Evolutionary conservation across 2,888 invertebrate genomes (phyloP).

Genomic region (Melipona beecheii): DNA sequence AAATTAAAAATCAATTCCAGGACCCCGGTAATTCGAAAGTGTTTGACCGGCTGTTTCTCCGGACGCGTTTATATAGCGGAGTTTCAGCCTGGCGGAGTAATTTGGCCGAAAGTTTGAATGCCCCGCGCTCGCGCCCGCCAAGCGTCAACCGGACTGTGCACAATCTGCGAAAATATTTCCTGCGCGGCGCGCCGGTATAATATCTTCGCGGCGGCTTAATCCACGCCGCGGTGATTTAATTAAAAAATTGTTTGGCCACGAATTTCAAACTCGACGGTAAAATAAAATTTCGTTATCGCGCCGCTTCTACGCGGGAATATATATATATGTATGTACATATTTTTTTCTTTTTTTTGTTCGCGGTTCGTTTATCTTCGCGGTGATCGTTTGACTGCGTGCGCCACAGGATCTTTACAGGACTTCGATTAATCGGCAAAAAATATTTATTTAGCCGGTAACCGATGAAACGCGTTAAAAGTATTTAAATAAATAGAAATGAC

Average conservation of each 20-base stretch:
- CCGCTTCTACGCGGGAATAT: background rate
- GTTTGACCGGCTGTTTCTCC: constrained; percentile 35
- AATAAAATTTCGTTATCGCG: background rate
- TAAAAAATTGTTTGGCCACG: constrained; percentile 22
- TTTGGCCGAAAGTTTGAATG: constrained; percentile 29
- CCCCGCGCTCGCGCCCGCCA: background rate
- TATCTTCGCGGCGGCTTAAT: constrained; percentile 9
- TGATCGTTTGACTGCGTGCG: background rate
- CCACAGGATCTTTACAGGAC: background rate
- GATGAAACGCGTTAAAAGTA: background rate
- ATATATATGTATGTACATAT: too few relatives aligned
- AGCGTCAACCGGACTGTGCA: background rate
- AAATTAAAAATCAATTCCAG: constrained; percentile 80
- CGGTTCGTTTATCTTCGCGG: constrained; percentile 4
- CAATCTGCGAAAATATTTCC: constrained; percentile 15
- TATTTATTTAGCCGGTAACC: background rate
- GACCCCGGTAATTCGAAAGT: constrained; percentile 46
- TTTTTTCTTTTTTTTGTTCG: background rate
- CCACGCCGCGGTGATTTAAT: constrained; percentile 19
- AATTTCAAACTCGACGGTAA: background rate
- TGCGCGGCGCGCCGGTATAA: background rate
- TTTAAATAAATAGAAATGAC: background rate
- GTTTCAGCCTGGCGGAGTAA: background rate
- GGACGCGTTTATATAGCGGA: background rate
- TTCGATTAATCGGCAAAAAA: background rate